Evolutionary conservation across 2,888 invertebrate genomes (phyloP).

Genomic region (Eristalis arbustorum): DNA sequence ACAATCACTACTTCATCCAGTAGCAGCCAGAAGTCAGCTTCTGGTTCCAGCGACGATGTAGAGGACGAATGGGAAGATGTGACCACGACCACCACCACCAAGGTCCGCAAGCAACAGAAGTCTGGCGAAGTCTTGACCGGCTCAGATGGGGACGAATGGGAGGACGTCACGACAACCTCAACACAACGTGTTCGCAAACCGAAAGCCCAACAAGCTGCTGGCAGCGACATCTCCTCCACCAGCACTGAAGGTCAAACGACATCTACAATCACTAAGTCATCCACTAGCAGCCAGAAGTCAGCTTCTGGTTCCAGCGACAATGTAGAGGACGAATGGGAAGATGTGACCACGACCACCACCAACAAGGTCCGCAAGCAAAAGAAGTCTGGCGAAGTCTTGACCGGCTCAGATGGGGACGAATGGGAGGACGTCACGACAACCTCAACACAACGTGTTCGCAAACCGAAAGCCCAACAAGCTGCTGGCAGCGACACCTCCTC

Average conservation of each 20-base stretch:
- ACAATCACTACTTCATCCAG: too few species aligned
- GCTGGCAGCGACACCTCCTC: too few species aligned
- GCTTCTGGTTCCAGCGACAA: background rate
- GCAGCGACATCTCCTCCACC: too few species aligned
- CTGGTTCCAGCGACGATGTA: background rate
- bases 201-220: background rate
- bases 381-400: background rate
- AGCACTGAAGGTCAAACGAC: too few species aligned
- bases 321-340: background rate
- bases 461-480: background rate
- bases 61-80: background rate
- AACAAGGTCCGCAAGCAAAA: background rate
- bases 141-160: background rate
- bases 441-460: background rate
- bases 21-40: background rate
- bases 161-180: background rate
- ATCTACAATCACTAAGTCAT: too few species aligned
- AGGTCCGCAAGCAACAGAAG: background rate
- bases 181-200: background rate
- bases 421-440: background rate
- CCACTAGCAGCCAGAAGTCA: background rate
- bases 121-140: background rate
- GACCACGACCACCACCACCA: background rate
- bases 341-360: background rate
- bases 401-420: background rate